Percentiles rank a stretch among this genome's conserved stretches.
Conservation (phyloP, 2,888 invertebrate genomes). For the Biston betularia region DNA sequence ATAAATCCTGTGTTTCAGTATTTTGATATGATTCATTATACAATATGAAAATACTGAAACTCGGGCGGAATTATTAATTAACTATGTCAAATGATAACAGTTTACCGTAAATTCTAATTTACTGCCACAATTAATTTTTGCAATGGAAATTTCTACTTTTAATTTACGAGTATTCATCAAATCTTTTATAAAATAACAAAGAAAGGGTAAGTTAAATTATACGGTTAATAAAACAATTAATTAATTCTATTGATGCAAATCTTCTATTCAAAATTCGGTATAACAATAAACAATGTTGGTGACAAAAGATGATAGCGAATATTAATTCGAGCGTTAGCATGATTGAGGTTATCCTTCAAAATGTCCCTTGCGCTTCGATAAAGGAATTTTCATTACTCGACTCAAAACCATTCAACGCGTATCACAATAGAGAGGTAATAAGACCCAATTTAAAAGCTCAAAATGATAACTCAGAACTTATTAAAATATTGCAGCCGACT, state of each 20-base stretch:
- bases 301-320: conserved; percentile 38
- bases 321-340: conserved; percentile 40
- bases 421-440: conserved; percentile 1
- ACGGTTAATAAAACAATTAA: not conserved
- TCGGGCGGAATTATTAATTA: too few relatives aligned
- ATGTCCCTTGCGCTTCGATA: conserved; percentile 17
- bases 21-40: too few relatives aligned
- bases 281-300: conserved; percentile 21
- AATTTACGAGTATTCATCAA: not conserved
- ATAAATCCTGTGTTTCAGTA: too few relatives aligned
- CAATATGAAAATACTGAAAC: too few relatives aligned
- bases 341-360: conserved; percentile 32
- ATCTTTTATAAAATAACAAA: not conserved
- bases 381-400: conserved; percentile 45
- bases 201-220: not conserved
- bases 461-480: too few relatives aligned
- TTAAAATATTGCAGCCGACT: not conserved
- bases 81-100: too few relatives aligned
- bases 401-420: conserved; percentile 13
- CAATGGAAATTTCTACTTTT: too few relatives aligned
- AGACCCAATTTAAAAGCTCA: too few relatives aligned
- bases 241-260: conserved; percentile 6
- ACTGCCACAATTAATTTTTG: too few relatives aligned
- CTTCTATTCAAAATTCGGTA: conserved; percentile 7
- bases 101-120: too few relatives aligned